phyloP scores from a whole-genome alignment of 2,797 vertebrate genomes.

The Manis pentadactyla region DNA sequence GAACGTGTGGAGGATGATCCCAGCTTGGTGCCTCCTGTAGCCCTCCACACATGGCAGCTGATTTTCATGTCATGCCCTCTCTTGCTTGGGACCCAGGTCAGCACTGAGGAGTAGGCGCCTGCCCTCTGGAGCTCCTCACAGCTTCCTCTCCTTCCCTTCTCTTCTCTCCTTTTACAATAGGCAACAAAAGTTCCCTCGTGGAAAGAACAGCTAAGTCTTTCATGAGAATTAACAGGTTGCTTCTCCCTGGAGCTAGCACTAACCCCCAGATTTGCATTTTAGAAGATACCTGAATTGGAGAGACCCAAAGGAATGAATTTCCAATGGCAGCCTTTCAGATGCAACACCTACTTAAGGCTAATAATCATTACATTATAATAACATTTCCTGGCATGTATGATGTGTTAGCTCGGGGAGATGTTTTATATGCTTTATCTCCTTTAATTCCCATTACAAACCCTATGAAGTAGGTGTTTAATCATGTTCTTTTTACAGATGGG shows the following conservation, averaged over 20 bases:
- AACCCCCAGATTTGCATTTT: not conserved
- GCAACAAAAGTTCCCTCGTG: not conserved
- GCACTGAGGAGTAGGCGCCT: not conserved
- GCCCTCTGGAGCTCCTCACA: not conserved
- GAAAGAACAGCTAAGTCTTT: not conserved
- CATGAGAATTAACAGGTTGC: not conserved
- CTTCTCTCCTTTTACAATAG: not conserved
- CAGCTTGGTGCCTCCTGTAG: not conserved
- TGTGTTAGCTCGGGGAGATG: not conserved
- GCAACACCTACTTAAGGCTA: not conserved
- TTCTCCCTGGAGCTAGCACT: not conserved
- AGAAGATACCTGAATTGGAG: not conserved
- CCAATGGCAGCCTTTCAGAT: not conserved
- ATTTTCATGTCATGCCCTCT: not conserved
- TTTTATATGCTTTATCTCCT: not conserved
- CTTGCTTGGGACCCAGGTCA: not conserved
- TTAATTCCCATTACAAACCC: not conserved
- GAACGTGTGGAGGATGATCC: not conserved
- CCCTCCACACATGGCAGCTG: fast-evolving
- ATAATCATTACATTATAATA: not conserved
- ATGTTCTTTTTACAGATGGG: not conserved
- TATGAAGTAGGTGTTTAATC: not conserved
- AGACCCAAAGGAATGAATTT: not conserved
- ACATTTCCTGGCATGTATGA: not conserved
- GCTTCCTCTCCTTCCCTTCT: not conserved